Conservation (phyloP, 2,113 vertebrate genomes). For the Pyrgilauda ruficollis region DNA sequence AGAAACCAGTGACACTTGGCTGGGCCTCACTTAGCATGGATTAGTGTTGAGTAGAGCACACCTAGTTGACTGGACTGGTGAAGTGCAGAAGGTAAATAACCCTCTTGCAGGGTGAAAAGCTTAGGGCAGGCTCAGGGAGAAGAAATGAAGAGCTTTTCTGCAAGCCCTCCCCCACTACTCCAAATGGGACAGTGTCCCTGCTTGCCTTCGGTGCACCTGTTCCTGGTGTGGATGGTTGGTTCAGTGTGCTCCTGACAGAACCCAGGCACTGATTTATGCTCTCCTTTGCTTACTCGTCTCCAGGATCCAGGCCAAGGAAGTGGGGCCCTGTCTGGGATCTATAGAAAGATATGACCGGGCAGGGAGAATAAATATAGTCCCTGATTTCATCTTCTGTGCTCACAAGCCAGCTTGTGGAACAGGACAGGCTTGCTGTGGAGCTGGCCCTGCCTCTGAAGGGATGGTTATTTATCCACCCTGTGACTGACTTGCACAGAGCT, state of each 20-base stretch:
- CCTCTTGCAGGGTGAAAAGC: not conserved
- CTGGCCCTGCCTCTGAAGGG: not conserved
- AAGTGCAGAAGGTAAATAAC: not conserved
- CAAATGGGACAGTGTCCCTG: slow-evolving; percentile 21
- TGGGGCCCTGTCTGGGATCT: not conserved
- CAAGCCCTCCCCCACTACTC: not conserved
- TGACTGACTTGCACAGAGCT: not conserved
- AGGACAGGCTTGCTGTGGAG: not conserved
- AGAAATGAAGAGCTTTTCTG: not conserved
- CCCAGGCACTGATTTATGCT: slow-evolving; percentile 20
- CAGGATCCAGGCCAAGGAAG: slow-evolving; percentile 40
- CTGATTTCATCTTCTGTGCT: slow-evolving; percentile 26
- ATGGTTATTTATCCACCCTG: not conserved
- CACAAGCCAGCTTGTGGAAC: not conserved
- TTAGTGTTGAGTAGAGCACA: not conserved
- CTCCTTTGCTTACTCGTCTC: slow-evolving; percentile 42
- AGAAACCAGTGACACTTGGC: not conserved
- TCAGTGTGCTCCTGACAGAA: not conserved
- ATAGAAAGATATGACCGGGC: slow-evolving; percentile 17
- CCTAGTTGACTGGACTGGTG: not conserved
- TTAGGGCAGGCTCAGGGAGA: not conserved
- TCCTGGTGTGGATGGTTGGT: not conserved
- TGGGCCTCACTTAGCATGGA: not conserved
- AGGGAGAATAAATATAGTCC: slow-evolving; percentile 41
- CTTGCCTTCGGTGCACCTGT: slow-evolving; percentile 67